phyloP scores from a whole-genome alignment of 2,888 invertebrate genomes.

The Cheilosia variabilis region DNA sequence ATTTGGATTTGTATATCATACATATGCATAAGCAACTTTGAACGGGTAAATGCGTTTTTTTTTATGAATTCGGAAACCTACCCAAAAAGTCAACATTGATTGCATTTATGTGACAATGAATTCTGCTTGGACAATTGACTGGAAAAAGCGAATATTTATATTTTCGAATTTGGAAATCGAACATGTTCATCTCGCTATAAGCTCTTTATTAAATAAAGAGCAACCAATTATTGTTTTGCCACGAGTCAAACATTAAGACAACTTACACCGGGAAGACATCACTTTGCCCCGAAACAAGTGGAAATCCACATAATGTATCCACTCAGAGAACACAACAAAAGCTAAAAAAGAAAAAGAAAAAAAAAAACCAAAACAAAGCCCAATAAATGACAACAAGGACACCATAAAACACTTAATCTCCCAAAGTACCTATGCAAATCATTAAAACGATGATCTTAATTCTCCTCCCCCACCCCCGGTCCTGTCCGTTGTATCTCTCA shows the following conservation, averaged over 20 bases:
- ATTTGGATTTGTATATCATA: no score
- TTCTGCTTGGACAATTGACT: no score
- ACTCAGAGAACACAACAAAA: constrained; percentile 27
- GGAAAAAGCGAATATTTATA: no score
- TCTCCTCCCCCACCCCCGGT: constrained; percentile 21
- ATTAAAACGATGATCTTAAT: constrained; percentile 71
- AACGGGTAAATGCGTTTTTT: no score
- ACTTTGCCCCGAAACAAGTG: constrained; percentile 43
- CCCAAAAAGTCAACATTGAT: no score
- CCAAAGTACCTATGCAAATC: constrained; percentile 74
- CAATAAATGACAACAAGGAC: constrained; percentile 74
- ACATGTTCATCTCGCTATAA: no score
- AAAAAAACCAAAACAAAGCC: constrained; percentile 62
- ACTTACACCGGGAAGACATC: constrained; percentile 50
- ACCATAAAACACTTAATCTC: constrained; percentile 75
- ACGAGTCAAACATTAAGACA: constrained; percentile 54
- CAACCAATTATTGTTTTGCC: constrained; percentile 29
- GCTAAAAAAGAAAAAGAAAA: constrained; percentile 37
- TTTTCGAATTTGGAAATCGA: no score
- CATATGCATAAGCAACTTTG: no score
- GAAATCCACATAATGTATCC: constrained; percentile 48
- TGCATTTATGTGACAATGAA: no score
- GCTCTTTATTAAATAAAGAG: no score
- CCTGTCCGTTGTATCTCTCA: constrained; percentile 33
- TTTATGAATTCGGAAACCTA: no score